Evolutionary conservation across 2,113 vertebrate species (phyloP), one percentile per base, ranked within the genome.

Genomic region (Podarcis raffonei): DNA sequence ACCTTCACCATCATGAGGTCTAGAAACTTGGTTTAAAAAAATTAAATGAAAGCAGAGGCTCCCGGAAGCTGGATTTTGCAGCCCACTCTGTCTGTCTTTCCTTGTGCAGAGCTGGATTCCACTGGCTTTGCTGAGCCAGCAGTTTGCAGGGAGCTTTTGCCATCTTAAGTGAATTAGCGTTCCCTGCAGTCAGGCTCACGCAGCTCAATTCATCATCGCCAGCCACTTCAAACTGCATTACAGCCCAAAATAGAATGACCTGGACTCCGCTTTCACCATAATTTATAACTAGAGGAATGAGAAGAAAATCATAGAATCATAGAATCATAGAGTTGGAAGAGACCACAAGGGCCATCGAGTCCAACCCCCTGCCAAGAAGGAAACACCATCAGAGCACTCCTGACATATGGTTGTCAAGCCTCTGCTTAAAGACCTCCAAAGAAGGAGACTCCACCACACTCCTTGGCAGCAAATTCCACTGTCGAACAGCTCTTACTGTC

Each of bases 161-260:
- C 88, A 79, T 92, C 91, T 91, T 86, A 65, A 81, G 80, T 80
- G 82, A 86, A 90, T 92, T 90, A 90, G 75, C 92, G 81, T 91
- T 89, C 62, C 88, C 87, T 90, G 85, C 82, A 91, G 92, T 86
- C 91, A 90, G 93, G 89, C 35, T 37, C 83, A 1, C 48, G 25
- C 68, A 1, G 16, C 69, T 84, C 91, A 83, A 85, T 87, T 84
- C 90, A 65, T 90, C 92, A 79, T 30, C 86, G 80, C 91, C 85
- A 91, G 80, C 68, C 81, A 89, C 0, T 72, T 94, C 71, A 62
- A 90, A 71, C 85, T 88, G 92, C 86, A 59, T 90, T 84, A 84
- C 35, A 83, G 81, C 57, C 88, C 75, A 80, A 92, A 94, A 93
- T 89, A 93, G 83, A 78, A 18, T 84, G 39, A 72, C 82, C 80